These are phyloP conservation scores for Trichonephila clavipes DNA, from an alignment of 1,140 invertebrate genomes.

Conservation along the genomic window DNA sequence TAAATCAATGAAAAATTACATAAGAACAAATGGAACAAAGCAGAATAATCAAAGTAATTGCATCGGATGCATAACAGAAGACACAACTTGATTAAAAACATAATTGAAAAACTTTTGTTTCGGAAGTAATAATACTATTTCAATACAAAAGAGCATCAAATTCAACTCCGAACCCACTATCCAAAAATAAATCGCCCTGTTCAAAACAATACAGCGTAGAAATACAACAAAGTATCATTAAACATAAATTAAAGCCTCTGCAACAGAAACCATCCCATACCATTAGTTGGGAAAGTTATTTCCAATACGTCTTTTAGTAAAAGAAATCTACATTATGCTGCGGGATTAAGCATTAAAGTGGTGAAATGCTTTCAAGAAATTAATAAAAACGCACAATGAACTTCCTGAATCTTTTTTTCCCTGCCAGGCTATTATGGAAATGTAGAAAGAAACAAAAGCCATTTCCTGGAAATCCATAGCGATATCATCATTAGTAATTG, in stretches of 20 bases:
- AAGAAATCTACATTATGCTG: background rate
- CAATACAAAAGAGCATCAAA: too few species aligned
- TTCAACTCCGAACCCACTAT: background rate
- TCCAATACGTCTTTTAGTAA: background rate
- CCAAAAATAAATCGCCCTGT: background rate
- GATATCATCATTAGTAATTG: slow-evolving; percentile 62
- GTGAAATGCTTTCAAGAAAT: slow-evolving; percentile 15
- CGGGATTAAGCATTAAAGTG: slow-evolving; percentile 16
- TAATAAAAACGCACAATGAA: slow-evolving; percentile 40
- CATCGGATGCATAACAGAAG: too few species aligned
- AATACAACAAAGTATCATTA: slow-evolving; percentile 41
- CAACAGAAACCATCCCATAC: background rate
- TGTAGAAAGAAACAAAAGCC: slow-evolving; percentile 45
- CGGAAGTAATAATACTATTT: too few species aligned
- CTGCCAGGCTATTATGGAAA: slow-evolving; percentile 41
- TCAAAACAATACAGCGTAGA: background rate
- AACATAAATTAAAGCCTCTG: slow-evolving; percentile 2
- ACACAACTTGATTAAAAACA: too few species aligned
- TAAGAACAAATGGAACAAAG: too few species aligned
- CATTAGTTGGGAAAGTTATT: slow-evolving; percentile 13
- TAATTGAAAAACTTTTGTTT: too few species aligned
- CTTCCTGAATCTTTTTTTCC: background rate
- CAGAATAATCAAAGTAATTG: too few species aligned
- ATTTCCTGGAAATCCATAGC: slow-evolving; percentile 17
- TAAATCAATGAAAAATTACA: too few species aligned